Conservation (phyloP, 2,888 invertebrate genomes). For the Euzophera pinguis region DNA sequence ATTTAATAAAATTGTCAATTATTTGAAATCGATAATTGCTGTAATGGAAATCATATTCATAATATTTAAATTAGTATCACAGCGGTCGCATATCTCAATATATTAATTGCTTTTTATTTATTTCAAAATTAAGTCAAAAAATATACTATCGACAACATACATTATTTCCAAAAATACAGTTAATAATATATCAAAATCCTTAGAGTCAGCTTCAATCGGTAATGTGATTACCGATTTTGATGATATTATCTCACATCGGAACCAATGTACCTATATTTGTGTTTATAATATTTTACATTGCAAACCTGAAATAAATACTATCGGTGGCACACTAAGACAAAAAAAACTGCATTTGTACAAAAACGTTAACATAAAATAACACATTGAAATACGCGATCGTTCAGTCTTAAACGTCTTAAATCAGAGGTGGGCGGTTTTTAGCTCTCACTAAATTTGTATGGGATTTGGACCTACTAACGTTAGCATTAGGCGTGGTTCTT, state of each 20-base stretch:
- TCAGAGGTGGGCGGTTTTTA: slow-evolving; percentile 63
- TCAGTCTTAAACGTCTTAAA: slow-evolving; percentile 33
- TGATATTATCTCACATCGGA: no score
- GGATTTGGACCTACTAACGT: slow-evolving; percentile 60
- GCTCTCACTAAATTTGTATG: slow-evolving; percentile 56
- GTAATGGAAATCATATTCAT: background rate
- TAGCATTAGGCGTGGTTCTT: slow-evolving; percentile 50
- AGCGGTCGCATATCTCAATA: slow-evolving; percentile 13
- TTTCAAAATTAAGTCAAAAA: background rate
- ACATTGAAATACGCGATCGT: slow-evolving; percentile 12
- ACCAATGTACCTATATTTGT: no score
- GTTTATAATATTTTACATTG: no score
- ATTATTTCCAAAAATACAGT: background rate
- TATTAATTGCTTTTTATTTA: background rate
- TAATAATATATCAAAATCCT: no score
- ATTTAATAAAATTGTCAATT: background rate
- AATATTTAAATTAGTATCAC: slow-evolving; percentile 11
- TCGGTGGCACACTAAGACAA: no score
- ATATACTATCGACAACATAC: background rate
- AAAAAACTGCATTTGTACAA: no score
- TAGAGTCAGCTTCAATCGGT: no score
- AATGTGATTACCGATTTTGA: no score
- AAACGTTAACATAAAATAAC: slow-evolving; percentile 9
- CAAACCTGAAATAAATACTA: no score
- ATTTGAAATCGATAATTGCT: background rate